Evolutionary conservation across 2,113 vertebrate species (phyloP).

Genomic region (Acanthisitta chloris): DNA sequence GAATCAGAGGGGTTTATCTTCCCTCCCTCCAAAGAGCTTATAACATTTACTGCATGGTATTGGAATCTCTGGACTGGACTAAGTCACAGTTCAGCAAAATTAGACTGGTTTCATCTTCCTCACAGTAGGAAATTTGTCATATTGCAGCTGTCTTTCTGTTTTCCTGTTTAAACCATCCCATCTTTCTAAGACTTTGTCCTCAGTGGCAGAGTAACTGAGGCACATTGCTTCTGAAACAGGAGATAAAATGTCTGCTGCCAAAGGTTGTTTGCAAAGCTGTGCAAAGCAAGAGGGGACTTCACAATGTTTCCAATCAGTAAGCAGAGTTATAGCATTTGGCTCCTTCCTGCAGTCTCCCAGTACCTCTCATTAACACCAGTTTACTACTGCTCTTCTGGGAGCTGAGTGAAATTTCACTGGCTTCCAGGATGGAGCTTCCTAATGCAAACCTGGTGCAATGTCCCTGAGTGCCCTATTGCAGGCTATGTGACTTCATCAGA

Average conservation of each 20-base stretch:
- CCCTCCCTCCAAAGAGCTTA: conserved; percentile 12
- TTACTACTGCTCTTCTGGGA: conserved; percentile 38
- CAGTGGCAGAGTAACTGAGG: neutral
- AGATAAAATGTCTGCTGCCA: conserved; percentile 19
- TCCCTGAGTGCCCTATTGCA: neutral
- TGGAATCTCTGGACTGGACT: conserved; percentile 46
- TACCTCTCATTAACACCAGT: conserved; percentile 46
- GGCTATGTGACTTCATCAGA: neutral
- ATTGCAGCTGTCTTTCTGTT: conserved; percentile 21
- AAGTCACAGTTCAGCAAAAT: conserved; percentile 45
- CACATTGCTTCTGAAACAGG: conserved; percentile 8
- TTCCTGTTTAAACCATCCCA: conserved; percentile 6
- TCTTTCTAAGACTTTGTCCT: neutral
- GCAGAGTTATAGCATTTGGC: conserved; percentile 13
- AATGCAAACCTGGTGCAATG: neutral
- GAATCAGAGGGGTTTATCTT: neutral
- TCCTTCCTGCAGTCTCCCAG: conserved; percentile 8
- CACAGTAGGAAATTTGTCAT: conserved; percentile 14
- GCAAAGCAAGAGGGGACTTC: neutral
- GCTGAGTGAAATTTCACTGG: conserved; percentile 8
- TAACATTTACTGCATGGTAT: conserved; percentile 18
- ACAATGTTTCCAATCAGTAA: conserved; percentile 9
- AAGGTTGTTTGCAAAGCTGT: neutral
- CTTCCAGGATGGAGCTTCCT: conserved; percentile 5
- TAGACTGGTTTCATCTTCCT: conserved; percentile 43